Evolutionary conservation across 2,113 vertebrate genomes (phyloP), one percentile per base, ranked within the genome.

Genomic region (Otus sunia): DNA sequence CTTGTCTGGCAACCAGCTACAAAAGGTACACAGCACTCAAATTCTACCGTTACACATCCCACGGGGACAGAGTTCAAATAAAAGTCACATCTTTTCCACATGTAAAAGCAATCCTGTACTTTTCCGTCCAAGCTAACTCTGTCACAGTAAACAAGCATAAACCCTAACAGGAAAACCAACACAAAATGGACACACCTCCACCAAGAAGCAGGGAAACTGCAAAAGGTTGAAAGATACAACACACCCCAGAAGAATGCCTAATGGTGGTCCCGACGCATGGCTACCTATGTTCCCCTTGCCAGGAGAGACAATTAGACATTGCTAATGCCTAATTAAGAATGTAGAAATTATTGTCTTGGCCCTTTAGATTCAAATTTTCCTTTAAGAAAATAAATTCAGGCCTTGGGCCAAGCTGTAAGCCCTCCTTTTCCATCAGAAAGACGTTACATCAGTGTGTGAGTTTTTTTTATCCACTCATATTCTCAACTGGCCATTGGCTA

Each of bases 11-110:
- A 85, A 50, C 77, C 25, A 43, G 53, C 66, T 62, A 66, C 16
- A 5, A 34, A 88, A 95, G 64, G 41, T 64, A 84, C 56, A 55
- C 60, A 39, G 53, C 15, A 17, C 64, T 75, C 80, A 79, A 60
- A 90, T 69, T 37, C 89, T 78, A 78, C 68, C 1, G 1, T 30
- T 67, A 67, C 39, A 21, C 34, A 58, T 85, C 25, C 50, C 80
- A 66, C 29, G 62, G 19, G 37, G 73, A 91, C 36, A 34, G 69
- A 90, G 62, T 53, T 89, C 91, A 92, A 62, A 78, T 41, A 63
- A 32, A 84, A 83, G 83, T 87, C 69, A 89, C 25, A n/a, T 64
- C 25, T 92, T 83, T 90, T 93, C 91, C 79, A 75, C 37, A 53
- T 13, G 41, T 22, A 78, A 78, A 92, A 87, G 22, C 64, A 86